A percentile compares a stretch with the other conserved stretches of the same genome.
Evolutionary conservation across 2,797 vertebrate species (phyloP).

Genomic region (Rhinichthys osculus): DNA sequence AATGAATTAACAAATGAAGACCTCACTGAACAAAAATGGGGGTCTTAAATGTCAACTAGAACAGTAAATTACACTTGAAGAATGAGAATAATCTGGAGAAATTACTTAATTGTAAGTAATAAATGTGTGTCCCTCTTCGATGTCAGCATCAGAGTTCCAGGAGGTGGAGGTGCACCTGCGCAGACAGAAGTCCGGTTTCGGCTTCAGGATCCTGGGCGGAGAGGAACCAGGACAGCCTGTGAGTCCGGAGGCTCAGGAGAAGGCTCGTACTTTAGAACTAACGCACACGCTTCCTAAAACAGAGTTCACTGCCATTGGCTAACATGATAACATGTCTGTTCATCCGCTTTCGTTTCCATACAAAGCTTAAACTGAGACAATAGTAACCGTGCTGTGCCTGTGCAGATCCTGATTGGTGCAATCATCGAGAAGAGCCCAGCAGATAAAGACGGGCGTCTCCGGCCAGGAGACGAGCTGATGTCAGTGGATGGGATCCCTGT

Average conservation of each 20-base stretch:
- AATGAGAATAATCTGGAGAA: not conserved
- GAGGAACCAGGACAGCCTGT: slow-evolving; percentile 98
- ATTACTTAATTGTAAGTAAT: not conserved
- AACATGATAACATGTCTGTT: not conserved
- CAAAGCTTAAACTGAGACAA: not conserved
- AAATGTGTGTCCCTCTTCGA: not conserved
- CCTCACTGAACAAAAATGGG: not conserved
- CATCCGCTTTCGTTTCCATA: slow-evolving; percentile 21
- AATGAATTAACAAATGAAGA: not conserved
- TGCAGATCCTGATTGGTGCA: slow-evolving; percentile 94
- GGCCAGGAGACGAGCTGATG: slow-evolving; percentile 94
- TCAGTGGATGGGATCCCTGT: slow-evolving; percentile 94
- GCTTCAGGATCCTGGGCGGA: slow-evolving; percentile 97
- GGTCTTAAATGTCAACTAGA: slow-evolving; percentile 16
- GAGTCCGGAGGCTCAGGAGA: slow-evolving; percentile 86
- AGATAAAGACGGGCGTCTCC: slow-evolving; percentile 92
- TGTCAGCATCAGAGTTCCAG: slow-evolving; percentile 84
- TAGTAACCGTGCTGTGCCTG: slow-evolving; percentile 36
- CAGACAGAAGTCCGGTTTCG: slow-evolving; percentile 96
- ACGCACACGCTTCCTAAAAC: slow-evolving; percentile 47
- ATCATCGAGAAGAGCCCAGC: slow-evolving; percentile 98
- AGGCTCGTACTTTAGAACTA: slow-evolving; percentile 78
- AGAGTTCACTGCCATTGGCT: not conserved
- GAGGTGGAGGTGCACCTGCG: slow-evolving; percentile 96
- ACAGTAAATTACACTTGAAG: not conserved